Evolutionary conservation across 64 coral and sea anemone species (phyloP), one percentile per base, ranked within the genome.

Genomic region (Cladopsammia gracilis): DNA sequence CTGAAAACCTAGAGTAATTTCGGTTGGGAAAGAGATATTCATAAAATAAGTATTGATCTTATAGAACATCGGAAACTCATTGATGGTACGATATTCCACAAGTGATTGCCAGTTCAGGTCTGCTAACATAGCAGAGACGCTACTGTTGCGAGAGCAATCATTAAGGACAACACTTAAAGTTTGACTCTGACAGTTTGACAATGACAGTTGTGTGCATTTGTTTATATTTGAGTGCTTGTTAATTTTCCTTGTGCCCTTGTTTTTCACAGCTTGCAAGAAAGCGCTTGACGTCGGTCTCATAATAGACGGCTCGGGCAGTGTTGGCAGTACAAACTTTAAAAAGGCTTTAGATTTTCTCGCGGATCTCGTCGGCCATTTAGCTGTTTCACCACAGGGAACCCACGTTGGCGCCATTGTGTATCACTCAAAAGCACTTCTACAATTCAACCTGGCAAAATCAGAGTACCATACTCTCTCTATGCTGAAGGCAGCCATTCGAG

Each of bases 311-410:
- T 95, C 93, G 7, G 24, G 57, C 50, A 95, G 88, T 48, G 70
- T 95, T 6, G 82, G 85, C 24, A 86, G 43, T 47, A 45, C 7
- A 7, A 90, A 90, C 59, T 90, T 90, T 70, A 43, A 53, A 13
- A 90, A 86, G n/a, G 75, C 45, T 16, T 85, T 85, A 60, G 62
- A 78, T 8, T 90, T 95, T 42, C 73, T 95, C 15, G 34, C 69
- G 24, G 87, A 77, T 47, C 71, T 95, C 20, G 87, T 83, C 25
- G 57, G 70, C 20, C 87, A 90, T 66, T 86, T 95, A 42, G 62
- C 77, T 62, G 93, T 95, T 11, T 95, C 93, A 10, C 79, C 79
- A 48, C 70, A 90, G 48, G 93, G 93, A 1, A 95, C 93, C 52
- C 93, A 95, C 50, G 89, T 90, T 11, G 88, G 78, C 10, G 88